phyloP scores from a whole-genome alignment of 2,113 vertebrate species.

The Panthera tigris region DNA sequence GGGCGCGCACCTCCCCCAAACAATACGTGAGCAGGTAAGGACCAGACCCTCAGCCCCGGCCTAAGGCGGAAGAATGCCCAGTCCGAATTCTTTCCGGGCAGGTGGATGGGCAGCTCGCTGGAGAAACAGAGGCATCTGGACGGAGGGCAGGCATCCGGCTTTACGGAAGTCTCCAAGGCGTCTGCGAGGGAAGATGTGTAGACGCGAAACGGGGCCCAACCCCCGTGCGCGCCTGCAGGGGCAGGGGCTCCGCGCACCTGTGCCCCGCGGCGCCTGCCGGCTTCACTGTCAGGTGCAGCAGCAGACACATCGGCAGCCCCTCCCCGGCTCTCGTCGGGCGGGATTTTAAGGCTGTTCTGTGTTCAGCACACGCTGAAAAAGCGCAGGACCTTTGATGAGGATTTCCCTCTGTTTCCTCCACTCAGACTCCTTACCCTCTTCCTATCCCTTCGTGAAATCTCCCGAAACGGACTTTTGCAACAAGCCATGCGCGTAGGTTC shows the following conservation, averaged over 20 bases:
- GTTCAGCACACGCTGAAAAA: too few relatives aligned
- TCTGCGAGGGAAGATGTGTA: fast-evolving
- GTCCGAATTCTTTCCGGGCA: background rate
- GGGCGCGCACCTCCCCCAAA: background rate
- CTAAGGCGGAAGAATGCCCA: background rate
- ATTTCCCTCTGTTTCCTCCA: background rate
- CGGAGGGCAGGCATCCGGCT: background rate
- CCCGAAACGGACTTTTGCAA: background rate
- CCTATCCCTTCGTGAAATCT: background rate
- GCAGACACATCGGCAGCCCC: fast-evolving
- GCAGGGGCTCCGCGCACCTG: fast-evolving
- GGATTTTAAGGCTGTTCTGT: fast-evolving
- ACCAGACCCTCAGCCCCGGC: background rate
- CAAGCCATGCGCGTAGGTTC: background rate
- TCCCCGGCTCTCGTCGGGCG: fast-evolving
- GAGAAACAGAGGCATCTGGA: background rate
- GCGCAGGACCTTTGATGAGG: fast-evolving
- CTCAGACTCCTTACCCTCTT: fast-evolving
- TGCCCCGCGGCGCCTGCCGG: fast-evolving
- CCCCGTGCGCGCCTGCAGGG: fast-evolving
- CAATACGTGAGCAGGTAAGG: background rate
- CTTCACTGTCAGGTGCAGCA: background rate
- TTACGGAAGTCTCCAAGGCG: background rate
- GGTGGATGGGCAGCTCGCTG: fast-evolving
- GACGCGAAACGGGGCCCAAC: fast-evolving